Evolutionary conservation across 2,888 invertebrate genomes (phyloP).

Genomic region (Erebia aethiops): DNA sequence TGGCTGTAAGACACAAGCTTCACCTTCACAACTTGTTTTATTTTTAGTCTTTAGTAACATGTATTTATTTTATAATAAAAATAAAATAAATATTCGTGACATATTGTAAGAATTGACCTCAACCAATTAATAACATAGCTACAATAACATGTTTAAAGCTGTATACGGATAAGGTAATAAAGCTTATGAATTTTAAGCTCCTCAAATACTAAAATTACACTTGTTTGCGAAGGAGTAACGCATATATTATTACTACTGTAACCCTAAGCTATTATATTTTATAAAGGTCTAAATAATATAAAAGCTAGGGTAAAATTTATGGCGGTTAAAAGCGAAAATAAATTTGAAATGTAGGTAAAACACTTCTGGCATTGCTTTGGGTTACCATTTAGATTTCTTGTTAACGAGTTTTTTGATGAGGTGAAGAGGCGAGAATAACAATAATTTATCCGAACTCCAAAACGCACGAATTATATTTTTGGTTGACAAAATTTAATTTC

Average conservation of each 20-base stretch:
- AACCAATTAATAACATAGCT: constrained; percentile 1
- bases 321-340: constrained; percentile 49
- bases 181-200: constrained; percentile 58
- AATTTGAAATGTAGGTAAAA: constrained; percentile 48
- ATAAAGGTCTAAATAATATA: constrained; percentile 54
- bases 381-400: constrained; percentile 45
- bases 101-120: background rate
- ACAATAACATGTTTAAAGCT: constrained; percentile 52
- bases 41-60: no score
- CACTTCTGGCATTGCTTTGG: constrained; percentile 44
- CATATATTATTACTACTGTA: constrained; percentile 54
- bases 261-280: constrained; percentile 53
- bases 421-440: constrained; percentile 39
- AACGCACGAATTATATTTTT: constrained; percentile 29
- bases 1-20: no score
- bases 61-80: no score
- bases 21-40: no score
- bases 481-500: constrained; percentile 6
- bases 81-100: no score
- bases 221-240: constrained; percentile 56
- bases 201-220: constrained; percentile 51
- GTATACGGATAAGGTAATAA: constrained; percentile 58
- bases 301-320: constrained; percentile 53
- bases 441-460: constrained; percentile 33
- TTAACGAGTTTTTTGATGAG: constrained; percentile 45